phyloP scores from a whole-genome alignment of 1,140 invertebrate genomes.

The Leptoteleia sp. region DNA sequence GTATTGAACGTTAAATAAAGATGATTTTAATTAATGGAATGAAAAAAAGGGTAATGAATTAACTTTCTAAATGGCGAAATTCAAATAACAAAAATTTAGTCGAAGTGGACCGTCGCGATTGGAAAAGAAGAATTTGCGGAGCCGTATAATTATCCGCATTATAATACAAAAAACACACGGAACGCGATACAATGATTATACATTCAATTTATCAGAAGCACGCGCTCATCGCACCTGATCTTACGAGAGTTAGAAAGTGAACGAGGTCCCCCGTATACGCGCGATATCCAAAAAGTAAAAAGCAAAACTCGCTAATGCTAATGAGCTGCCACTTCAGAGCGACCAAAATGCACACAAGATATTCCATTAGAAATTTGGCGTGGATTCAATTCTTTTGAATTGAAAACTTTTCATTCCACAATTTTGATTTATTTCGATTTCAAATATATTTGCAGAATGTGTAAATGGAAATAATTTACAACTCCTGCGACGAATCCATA shows the following conservation, averaged over 20 bases:
- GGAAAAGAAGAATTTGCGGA: slow-evolving; percentile 20
- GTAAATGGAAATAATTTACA: too few relatives aligned
- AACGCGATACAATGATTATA: slow-evolving; percentile 26
- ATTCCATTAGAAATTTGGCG: slow-evolving; percentile 35
- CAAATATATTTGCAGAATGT: too few relatives aligned
- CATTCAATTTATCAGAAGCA: slow-evolving; percentile 34
- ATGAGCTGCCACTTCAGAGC: slow-evolving; percentile 17
- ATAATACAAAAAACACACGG: slow-evolving; percentile 24
- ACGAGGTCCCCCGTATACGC: background rate
- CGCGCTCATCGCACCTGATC: slow-evolving; percentile 38
- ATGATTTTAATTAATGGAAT: too few relatives aligned
- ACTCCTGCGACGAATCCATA: too few relatives aligned
- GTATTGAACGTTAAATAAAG: too few relatives aligned
- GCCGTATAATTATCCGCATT: slow-evolving; percentile 29
- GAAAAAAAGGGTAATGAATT: too few relatives aligned
- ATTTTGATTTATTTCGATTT: too few relatives aligned
- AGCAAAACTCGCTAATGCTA: slow-evolving; percentile 26
- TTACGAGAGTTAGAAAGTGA: slow-evolving; percentile 54
- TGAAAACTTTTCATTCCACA: too few relatives aligned
- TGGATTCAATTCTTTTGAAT: too few relatives aligned
- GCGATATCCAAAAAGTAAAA: slow-evolving; percentile 21
- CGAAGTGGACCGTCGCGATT: background rate
- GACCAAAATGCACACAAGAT: slow-evolving; percentile 28
- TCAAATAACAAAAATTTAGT: slow-evolving; percentile 21
- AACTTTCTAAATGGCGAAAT: slow-evolving; percentile 42